phyloP scores from a whole-genome alignment of 2,113 vertebrate species.

The Podilymbus podiceps region DNA sequence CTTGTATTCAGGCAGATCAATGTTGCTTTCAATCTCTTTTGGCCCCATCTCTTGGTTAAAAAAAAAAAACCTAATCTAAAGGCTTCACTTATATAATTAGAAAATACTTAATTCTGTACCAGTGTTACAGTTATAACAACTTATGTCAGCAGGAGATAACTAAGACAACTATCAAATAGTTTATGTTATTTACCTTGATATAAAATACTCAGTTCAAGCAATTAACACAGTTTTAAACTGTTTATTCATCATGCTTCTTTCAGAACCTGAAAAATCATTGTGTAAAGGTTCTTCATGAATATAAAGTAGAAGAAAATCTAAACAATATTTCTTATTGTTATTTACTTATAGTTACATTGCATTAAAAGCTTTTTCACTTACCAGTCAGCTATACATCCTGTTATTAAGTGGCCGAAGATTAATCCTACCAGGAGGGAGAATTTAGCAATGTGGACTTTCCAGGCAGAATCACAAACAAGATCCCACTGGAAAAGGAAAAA shows the following conservation, averaged over 20 bases:
- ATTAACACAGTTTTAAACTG: neutral
- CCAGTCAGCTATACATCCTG: constrained; percentile 98
- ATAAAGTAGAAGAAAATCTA: neutral
- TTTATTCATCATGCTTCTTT: neutral
- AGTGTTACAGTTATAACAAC: neutral
- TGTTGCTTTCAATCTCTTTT: neutral
- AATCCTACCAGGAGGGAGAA: constrained; percentile 96
- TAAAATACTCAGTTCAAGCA: neutral
- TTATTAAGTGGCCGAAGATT: constrained; percentile 96
- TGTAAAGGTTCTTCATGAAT: neutral
- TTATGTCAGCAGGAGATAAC: neutral
- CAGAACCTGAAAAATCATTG: neutral
- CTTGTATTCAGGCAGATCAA: neutral
- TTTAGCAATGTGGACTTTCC: constrained; percentile 98
- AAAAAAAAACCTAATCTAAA: neutral
- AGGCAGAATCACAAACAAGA: constrained; percentile 94
- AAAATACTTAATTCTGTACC: constrained; percentile 1
- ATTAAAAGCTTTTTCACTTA: constrained; percentile 69
- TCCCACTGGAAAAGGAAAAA: constrained; percentile 90
- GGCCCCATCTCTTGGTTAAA: neutral
- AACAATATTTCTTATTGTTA: neutral
- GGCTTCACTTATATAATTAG: neutral
- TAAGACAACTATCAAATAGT: neutral
- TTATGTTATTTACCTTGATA: neutral
- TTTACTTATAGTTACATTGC: neutral